phyloP scores from a whole-genome alignment of 2,797 vertebrate genomes.

The Hippopotamyrus pictus region DNA sequence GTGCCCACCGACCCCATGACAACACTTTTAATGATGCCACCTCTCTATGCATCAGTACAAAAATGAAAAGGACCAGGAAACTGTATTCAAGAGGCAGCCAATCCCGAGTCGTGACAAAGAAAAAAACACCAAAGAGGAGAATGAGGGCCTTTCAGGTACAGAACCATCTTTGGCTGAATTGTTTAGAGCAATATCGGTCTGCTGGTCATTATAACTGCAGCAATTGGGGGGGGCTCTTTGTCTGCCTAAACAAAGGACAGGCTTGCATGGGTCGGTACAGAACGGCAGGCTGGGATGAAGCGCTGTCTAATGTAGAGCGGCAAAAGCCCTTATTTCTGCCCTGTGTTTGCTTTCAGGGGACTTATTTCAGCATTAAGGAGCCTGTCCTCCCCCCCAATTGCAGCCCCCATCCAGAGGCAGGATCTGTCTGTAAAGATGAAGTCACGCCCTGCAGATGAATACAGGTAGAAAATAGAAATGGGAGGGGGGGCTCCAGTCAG shows the following conservation, averaged over 20 bases:
- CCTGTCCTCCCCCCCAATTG: background rate
- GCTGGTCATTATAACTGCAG: background rate
- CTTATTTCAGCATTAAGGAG: constrained; percentile 26
- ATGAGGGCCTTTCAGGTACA: background rate
- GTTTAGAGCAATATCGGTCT: background rate
- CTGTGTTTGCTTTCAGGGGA: constrained; percentile 41
- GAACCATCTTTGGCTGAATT: background rate
- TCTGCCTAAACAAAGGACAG: background rate
- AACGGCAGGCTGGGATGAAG: constrained; percentile 37
- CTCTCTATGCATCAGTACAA: background rate
- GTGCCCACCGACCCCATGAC: background rate
- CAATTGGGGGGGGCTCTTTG: background rate
- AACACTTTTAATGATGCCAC: background rate
- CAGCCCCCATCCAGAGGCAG: background rate
- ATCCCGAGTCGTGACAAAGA: background rate
- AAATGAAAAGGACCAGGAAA: background rate
- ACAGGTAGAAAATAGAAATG: background rate
- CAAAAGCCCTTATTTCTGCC: constrained; percentile 48
- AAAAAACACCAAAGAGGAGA: background rate
- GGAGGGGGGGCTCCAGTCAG: background rate
- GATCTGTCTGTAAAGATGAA: constrained; percentile 23
- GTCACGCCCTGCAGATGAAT: constrained; percentile 36
- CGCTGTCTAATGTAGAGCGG: constrained; percentile 35
- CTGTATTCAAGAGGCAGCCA: background rate
- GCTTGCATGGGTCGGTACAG: background rate